A percentile compares a stretch with the other conserved stretches of the same genome.
These are phyloP conservation scores for Grammomys surdaster DNA, from an alignment of 2,113 vertebrate genomes.

Conservation along the genomic window DNA sequence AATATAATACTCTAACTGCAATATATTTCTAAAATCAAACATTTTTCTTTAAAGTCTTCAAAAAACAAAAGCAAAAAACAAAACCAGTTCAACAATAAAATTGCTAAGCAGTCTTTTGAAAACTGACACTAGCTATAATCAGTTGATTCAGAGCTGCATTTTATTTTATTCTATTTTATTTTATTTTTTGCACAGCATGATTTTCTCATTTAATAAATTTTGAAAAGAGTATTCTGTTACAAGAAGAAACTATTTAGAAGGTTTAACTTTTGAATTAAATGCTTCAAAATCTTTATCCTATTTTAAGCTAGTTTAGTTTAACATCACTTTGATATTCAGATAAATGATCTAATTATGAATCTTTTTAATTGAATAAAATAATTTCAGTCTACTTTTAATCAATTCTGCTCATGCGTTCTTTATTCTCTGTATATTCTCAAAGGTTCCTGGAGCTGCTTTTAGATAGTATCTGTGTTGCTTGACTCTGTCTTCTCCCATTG, in stretches of 20 bases:
- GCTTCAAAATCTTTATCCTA: conserved; percentile 40
- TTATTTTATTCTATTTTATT: no score
- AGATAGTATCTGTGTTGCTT: conserved; percentile 32
- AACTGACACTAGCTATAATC: not conserved
- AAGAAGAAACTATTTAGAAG: not conserved
- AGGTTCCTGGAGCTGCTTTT: not conserved
- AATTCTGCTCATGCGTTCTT: not conserved
- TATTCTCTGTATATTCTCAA: not conserved
- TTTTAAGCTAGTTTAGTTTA: conserved; percentile 58
- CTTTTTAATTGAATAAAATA: conserved; percentile 21
- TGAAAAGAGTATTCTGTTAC: not conserved
- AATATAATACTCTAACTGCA: not conserved
- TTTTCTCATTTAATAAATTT: not conserved
- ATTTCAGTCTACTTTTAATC: conserved; percentile 48
- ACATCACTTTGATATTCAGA: conserved; percentile 44
- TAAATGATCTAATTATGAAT: conserved; percentile 43
- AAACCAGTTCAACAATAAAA: not conserved
- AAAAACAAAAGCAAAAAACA: not conserved
- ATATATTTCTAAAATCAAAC: not conserved
- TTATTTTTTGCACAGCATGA: not conserved
- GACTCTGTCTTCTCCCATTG: not conserved
- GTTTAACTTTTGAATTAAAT: conserved; percentile 37
- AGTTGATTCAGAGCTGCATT: not conserved
- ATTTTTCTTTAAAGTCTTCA: not conserved
- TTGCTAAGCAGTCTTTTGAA: not conserved